Evolutionary conservation across 2,888 invertebrate species (phyloP), one percentile per base, ranked within the genome.

Genomic region (Athetis lepigone): DNA sequence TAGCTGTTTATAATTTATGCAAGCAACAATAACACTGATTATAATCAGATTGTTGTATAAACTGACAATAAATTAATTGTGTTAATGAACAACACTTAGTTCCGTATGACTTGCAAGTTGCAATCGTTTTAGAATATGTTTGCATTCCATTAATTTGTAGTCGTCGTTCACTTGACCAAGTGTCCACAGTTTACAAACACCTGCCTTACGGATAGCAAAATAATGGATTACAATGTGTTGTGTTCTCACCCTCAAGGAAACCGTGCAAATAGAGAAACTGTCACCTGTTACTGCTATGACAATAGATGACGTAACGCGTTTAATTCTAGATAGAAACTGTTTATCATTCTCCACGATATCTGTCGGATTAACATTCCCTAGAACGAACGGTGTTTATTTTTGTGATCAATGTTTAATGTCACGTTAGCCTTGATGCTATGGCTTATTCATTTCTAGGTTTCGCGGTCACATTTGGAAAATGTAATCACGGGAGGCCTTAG

Each of bases 321-420:
- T 60, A 67, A 61, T 65, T 59, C 72, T 21, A 66, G 62, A 65
- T 58, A 75, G 4, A 78, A 29, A 55, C 60, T 58, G 52, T 71
- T 77, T 80, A 59, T 79, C 66, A 79, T 77, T 70, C 75, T 23
- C 23, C 19, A 46, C 57, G 64, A 52, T 74, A 66, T 68, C 67
- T 73, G 50, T 19, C n/a, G 66, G 62, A 71, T 77, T 80, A 67
- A 71, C 50, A 77, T 77, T 60, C 60, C 18, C 55, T 36, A 49
- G 60, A 45, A 60, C 16, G 60, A 45, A 60, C 16, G 27, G 39
- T 68, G 77, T 75, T 62, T 72, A 72, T 75, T 64, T 68, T 59
- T 56, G 49, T 57, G 61, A 43, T 64, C 52, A 63, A 54, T 62
- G 51, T 33, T 56, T 39, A 54, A 37, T 21, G 25, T 33, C 50